Evolutionary conservation across 2,797 vertebrate species (phyloP).

Genomic region (Sparidentex hasta): DNA sequence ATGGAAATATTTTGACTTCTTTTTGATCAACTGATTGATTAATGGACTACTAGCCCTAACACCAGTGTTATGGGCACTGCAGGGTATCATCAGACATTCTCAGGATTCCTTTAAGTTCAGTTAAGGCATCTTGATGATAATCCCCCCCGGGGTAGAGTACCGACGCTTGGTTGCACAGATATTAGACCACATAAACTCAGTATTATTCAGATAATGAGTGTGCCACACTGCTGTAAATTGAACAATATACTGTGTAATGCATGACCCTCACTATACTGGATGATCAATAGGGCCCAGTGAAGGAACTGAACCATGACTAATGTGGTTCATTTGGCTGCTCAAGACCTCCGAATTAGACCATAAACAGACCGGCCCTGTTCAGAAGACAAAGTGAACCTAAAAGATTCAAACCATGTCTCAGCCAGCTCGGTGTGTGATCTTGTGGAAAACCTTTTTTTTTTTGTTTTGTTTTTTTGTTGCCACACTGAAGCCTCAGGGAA

Average conservation of each 20-base stretch:
- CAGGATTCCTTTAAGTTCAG: constrained; percentile 1
- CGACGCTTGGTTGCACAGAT: neutral
- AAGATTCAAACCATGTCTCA: constrained; percentile 39
- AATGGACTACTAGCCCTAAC: neutral
- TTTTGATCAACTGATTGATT: neutral
- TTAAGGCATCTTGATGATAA: constrained; percentile 3
- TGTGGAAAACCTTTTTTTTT: constrained; percentile 26
- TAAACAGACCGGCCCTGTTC: constrained; percentile 34
- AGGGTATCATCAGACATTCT: neutral
- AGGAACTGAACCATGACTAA: constrained; percentile 59
- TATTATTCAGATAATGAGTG: constrained; percentile 20
- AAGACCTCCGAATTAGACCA: constrained; percentile 36
- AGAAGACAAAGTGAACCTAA: constrained; percentile 20
- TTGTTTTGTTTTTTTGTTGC: too few species aligned
- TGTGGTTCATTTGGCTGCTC: constrained; percentile 45
- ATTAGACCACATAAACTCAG: neutral
- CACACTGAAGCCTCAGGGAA: constrained; percentile 15
- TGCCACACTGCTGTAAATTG: constrained; percentile 14
- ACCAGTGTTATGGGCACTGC: neutral
- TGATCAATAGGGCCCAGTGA: constrained; percentile 56
- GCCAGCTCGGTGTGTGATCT: constrained; percentile 26
- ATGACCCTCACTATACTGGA: constrained; percentile 27
- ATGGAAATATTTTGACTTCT: neutral
- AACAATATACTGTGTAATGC: constrained; percentile 24
- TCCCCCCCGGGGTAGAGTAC: neutral